These are phyloP conservation scores for Brachirus orientalis DNA, from an alignment of 2,113 vertebrate genomes.

Conservation along the genomic window DNA sequence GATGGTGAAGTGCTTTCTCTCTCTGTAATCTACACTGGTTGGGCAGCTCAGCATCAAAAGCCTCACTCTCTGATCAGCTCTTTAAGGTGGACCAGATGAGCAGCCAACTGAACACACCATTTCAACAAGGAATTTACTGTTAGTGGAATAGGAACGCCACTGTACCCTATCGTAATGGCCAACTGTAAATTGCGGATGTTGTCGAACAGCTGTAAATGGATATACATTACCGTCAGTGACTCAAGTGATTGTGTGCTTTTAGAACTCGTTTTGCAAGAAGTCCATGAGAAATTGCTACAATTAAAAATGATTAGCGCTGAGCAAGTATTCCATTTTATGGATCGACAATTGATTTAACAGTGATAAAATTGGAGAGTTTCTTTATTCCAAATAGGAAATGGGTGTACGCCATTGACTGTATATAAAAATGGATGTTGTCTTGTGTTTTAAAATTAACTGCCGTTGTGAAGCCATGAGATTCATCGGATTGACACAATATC, in stretches of 20 bases:
- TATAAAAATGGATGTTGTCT: too few species aligned
- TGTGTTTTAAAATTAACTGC: too few species aligned
- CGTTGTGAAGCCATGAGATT: too few species aligned
- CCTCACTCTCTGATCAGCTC: constrained; percentile 63
- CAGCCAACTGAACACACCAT: constrained; percentile 57
- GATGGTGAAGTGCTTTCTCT: constrained; percentile 48
- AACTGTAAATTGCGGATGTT: constrained; percentile 67
- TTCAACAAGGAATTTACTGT: constrained; percentile 76
- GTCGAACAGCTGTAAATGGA: constrained; percentile 74
- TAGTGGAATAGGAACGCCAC: constrained; percentile 58
- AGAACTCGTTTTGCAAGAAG: background rate
- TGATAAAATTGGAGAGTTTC: too few species aligned
- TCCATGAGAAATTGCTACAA: background rate
- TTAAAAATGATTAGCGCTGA: background rate
- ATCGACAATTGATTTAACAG: too few species aligned
- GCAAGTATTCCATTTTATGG: too few species aligned
- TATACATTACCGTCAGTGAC: constrained; percentile 52
- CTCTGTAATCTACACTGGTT: constrained; percentile 73
- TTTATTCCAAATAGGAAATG: too few species aligned
- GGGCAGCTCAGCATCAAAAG: constrained; percentile 66
- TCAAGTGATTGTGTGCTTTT: constrained; percentile 22
- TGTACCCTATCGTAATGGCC: constrained; percentile 51
- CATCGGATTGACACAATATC: too few species aligned
- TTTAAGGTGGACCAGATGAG: constrained; percentile 68
- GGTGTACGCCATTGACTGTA: too few species aligned